Evolutionary conservation across 1,140 invertebrate genomes (phyloP), one percentile per base, ranked within the genome.

Genomic region (Brachionus koreanus): DNA sequence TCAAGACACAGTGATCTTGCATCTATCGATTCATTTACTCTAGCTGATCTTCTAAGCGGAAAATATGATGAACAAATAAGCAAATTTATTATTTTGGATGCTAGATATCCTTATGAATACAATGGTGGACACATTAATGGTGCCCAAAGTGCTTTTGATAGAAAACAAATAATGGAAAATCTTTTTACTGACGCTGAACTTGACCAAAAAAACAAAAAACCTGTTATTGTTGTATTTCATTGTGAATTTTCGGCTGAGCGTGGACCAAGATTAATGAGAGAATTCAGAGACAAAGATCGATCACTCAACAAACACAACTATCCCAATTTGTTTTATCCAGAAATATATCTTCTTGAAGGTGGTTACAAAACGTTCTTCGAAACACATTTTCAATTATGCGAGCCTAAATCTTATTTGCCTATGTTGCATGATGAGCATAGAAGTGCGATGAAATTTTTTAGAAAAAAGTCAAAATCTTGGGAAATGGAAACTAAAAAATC

Each of bases 241-340:
- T 99, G 97, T 88, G 97, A 99, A 89, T 99, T 98, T 89, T 98
- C 96, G 0, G 93, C 94, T 81, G 94, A 98, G 88, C 90, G 97
- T 61, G 97, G 94, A 37, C 97, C 97, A 4, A 94, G 92, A 84
- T 89, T 98, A 57, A 76, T 76, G 74, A 25, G n/a, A n/a, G n/a
- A n/a, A n/a, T n/a, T n/a, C n/a, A n/a, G n/a, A n/a, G n/a, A n/a
- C n/a, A n/a, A n/a, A 19, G 97, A 99, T 87, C 90, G 97, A 0
- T 90, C 91, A 61, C 87, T 91, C 2, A 97, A 98, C 87, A 91
- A 92, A 65, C 92, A 94, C 43, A 90, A 90, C 72, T 99, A 98
- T 88, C 97, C 97, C 0, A 89, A 91, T 0, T 89, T 99, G 0
- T 90, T 93, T 85, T 97, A 96, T 89, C 96, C 97, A 0, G 97